Evolutionary conservation across 1,140 invertebrate genomes (phyloP).

Genomic region (Zaprionus taronus): DNA sequence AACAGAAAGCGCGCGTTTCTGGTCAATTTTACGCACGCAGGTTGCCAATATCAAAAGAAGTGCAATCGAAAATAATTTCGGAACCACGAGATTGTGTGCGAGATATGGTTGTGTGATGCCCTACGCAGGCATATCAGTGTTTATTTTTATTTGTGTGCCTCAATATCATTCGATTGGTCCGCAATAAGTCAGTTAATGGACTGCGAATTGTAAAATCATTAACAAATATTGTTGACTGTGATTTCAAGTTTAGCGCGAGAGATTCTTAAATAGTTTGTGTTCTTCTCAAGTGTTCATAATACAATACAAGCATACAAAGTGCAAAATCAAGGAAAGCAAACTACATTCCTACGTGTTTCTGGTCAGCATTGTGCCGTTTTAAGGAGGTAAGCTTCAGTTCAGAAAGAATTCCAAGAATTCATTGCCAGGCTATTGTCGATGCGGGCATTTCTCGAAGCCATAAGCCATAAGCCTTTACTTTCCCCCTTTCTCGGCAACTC

Average conservation of each 20-base stretch:
- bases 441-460: neutral
- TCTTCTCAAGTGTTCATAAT: neutral
- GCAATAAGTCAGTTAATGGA: slow-evolving; percentile 13
- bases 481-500: neutral
- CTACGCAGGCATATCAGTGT: slow-evolving; percentile 20
- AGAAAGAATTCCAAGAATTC: neutral
- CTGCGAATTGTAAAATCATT: slow-evolving; percentile 21
- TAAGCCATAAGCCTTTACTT: neutral
- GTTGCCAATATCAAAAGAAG: slow-evolving; percentile 10
- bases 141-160: slow-evolving; percentile 8
- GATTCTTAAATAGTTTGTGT: neutral
- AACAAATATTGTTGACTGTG: slow-evolving; percentile 9
- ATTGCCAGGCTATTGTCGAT: neutral
- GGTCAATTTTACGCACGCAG: slow-evolving; percentile 33
- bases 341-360: neutral
- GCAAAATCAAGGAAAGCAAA: neutral
- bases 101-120: slow-evolving; percentile 5
- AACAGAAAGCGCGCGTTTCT: slow-evolving; percentile 53
- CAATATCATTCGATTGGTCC: neutral
- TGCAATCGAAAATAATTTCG: slow-evolving; percentile 12
- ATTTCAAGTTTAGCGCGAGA: neutral
- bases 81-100: slow-evolving; percentile 12
- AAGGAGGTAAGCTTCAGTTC: neutral
- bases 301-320: neutral
- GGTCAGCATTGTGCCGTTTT: neutral